A percentile compares a stretch with the other conserved stretches of the same genome.
Conservation (phyloP, 37 sponge, comb jelly and placozoan species). For the Agelas oroides region DNA sequence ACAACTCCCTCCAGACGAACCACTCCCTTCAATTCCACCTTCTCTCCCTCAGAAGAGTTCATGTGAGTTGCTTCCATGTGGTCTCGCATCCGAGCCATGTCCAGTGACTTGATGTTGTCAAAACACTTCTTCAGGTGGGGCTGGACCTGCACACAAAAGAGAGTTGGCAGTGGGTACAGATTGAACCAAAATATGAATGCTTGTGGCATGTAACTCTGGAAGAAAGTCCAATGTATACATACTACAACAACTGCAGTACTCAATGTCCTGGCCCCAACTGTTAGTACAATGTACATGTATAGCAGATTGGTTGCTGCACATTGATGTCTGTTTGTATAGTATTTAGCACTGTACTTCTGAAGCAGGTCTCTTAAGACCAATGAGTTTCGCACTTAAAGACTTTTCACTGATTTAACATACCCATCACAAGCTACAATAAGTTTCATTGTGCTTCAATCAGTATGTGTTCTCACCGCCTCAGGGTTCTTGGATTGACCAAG, state of each 20-base stretch:
- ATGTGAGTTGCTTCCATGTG: slow-evolving; percentile 89
- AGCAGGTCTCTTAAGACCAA: no score
- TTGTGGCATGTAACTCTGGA: no score
- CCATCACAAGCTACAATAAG: no score
- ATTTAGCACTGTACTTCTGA: no score
- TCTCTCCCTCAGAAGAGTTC: slow-evolving; percentile 97
- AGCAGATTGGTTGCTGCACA: no score
- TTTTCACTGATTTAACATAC: no score
- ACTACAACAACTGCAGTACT: not conserved
- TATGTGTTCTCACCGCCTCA: slow-evolving; percentile 83
- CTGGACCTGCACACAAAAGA: slow-evolving; percentile 61
- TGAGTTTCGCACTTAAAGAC: no score
- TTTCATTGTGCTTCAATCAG: no score
- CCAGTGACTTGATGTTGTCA: slow-evolving; percentile 94
- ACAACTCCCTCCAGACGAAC: slow-evolving; percentile 94
- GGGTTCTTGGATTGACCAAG: slow-evolving; percentile 98
- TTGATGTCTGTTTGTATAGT: no score
- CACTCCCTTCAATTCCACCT: slow-evolving; percentile 83
- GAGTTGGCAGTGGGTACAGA: not conserved
- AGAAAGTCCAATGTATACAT: no score
- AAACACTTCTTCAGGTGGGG: slow-evolving; percentile 99
- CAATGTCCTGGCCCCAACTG: not conserved
- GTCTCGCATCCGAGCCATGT: slow-evolving; percentile 79
- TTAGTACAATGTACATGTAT: no score
- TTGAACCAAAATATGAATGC: not conserved